Evolutionary conservation across 2,888 invertebrate species (phyloP).

Genomic region (Dione juno): DNA sequence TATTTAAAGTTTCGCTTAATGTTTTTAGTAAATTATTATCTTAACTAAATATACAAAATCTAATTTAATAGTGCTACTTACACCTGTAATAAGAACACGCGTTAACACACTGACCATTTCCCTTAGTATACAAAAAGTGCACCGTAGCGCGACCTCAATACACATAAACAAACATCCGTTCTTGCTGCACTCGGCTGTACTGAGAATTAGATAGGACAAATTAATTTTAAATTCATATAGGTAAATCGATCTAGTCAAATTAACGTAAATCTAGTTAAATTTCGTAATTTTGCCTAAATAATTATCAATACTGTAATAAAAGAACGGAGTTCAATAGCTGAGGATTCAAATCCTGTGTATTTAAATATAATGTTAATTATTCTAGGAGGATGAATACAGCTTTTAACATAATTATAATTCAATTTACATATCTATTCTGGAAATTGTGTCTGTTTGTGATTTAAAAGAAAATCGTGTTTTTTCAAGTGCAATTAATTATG

Average conservation of each 20-base stretch:
- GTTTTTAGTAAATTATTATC: too few species aligned
- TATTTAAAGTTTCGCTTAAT: too few species aligned
- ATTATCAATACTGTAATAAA: background rate
- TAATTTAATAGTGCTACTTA: background rate
- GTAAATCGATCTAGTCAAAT: background rate
- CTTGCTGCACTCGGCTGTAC: slow-evolving; percentile 36
- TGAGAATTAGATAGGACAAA: slow-evolving; percentile 8
- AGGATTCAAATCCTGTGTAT: too few species aligned
- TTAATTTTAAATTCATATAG: background rate
- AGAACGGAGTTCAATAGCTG: too few species aligned
- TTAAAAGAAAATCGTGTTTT: too few species aligned
- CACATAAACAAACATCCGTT: slow-evolving; percentile 53
- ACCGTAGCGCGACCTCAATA: slow-evolving; percentile 52
- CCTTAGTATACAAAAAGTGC: slow-evolving; percentile 52
- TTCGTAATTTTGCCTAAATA: background rate
- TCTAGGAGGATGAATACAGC: too few species aligned
- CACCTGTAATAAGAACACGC: slow-evolving; percentile 9
- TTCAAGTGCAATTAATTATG: too few species aligned
- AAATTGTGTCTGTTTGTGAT: too few species aligned
- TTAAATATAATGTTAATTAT: too few species aligned
- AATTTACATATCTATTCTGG: too few species aligned
- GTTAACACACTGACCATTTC: slow-evolving; percentile 39
- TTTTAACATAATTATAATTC: too few species aligned
- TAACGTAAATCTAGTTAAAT: background rate
- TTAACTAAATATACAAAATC: background rate